Percentiles rank a stretch among this genome's conserved stretches.
These are phyloP conservation scores for Micromesistius poutassou DNA, from an alignment of 2,797 vertebrate species.

Conservation along the genomic window DNA sequence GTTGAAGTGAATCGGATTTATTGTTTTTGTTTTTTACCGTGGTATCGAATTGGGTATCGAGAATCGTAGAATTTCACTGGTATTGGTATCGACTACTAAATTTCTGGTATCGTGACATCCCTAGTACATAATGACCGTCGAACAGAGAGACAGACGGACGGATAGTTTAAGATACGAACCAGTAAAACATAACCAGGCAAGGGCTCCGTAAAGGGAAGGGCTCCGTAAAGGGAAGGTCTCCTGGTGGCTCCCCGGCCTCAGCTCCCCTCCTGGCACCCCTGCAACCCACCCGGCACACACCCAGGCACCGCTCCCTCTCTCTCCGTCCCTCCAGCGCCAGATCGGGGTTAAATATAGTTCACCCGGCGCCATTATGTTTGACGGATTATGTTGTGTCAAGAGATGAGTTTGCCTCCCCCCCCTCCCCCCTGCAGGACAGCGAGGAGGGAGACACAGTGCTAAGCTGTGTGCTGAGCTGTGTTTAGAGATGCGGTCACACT, in stretches of 20 bases:
- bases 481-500: neutral
- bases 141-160: neutral
- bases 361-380: neutral
- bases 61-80: too few relatives aligned
- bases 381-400: neutral
- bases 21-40: too few relatives aligned
- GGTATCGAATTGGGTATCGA: too few relatives aligned
- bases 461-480: neutral
- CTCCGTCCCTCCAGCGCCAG: neutral
- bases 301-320: neutral
- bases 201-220: neutral
- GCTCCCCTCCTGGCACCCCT: too few relatives aligned
- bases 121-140: too few relatives aligned
- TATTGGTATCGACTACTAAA: too few relatives aligned
- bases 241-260: too few relatives aligned
- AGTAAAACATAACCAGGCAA: neutral
- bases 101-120: too few relatives aligned
- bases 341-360: slow-evolving; percentile 2
- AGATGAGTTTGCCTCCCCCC: neutral
- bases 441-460: neutral
- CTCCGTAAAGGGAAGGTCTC: neutral
- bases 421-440: neutral
- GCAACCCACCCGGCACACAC: neutral
- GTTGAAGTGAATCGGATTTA: too few relatives aligned
- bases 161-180: neutral